Evolutionary conservation across 2,797 vertebrate species (phyloP), one percentile per base, ranked within the genome.

Genomic region (Eptatretus atami): DNA sequence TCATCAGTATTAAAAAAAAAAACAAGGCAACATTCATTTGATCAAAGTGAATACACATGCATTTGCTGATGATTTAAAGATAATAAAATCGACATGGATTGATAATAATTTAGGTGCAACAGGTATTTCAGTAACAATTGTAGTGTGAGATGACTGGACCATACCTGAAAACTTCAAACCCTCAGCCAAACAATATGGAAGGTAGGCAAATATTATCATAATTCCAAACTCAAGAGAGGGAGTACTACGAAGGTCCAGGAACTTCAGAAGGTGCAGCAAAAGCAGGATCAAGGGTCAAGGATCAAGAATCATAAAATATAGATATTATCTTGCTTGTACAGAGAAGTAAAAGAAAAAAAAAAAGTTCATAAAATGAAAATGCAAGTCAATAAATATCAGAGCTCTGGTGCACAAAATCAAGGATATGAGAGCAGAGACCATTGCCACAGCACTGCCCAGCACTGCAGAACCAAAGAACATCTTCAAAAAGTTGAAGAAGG

Each of bases 181-280:
- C 71, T 98, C 92, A 54, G 86, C 82, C 19, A 98, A 78, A 25
- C 92, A 88, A 1, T 98, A 98, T 2, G 92, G 92, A 63, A 98
- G 82, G 67, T 98, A 98, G 4, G 92, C 92, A 65, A 98, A 98
- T 69, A 98, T 95, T 61, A 98, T 90, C 92, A 98, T 96, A 86
- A 95, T 92, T 8, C 87, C 88, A 66, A 98, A 98, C 73, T 98
- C 92, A 53, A 98, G 72, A 13, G 92, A 98, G 1, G 92, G 92
- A 0, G 92, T 98, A 66, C 86, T 98, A 72, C 92, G 81, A 74
- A 98, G 73, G 72, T 98, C 92, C 68, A 94, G 82, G 68, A 94
- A 83, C 73, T 98, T 96, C 2, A 98, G 74, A 31, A 79, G 73
- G 68, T 80, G 44, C 64, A 74, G 15, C 66, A 52, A 19, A 19